Evolutionary conservation across 2,113 vertebrate species (phyloP), one percentile per base, ranked within the genome.

Genomic region (Neodontobutis hainanensis): DNA sequence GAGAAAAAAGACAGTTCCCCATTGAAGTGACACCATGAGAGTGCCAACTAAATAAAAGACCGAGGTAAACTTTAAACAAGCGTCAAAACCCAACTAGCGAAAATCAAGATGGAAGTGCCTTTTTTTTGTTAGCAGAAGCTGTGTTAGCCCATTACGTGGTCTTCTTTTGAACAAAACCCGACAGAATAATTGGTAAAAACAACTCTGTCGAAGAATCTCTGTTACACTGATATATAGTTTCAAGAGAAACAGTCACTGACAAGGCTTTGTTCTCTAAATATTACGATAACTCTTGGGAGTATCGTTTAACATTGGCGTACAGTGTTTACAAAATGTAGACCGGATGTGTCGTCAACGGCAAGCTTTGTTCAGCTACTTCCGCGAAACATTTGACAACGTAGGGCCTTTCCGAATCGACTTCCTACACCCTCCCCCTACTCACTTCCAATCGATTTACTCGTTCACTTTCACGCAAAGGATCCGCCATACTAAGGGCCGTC

Each of bases 1-100:
- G 93, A 16, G 93, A 91, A 73, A 91, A 94, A 59, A 94, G 86
- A 71, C 94, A 94, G 87, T 94, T 94, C 91, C 94, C 94, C 94
- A 95, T 94, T 35, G 84, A 87, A 60, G 58, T 58, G 62, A 48
- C 40, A 72, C 75, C 88, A 88, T 86, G 80, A 86, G 78, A 52
- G 64, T 10, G 16, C 46, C 15, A 35, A n/a, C 44, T 63, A 38
- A 50, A 15, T 8, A 59, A 16, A 15, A 12, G 19, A 4, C 27
- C 27, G 32, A 3, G 61, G 15, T 12, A 32, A 14, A 64, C 61
- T 60, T 66, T 48, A 0, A 5, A 5, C 36, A 19, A 16, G 34
- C 14, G 47, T 61, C 59, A 8, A 11, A 19, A 42, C n/a, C 12
- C n/a, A 11, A 4, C 27, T 1, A n/a, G 40, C 46, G 38, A 34